Evolutionary conservation across 2,888 invertebrate genomes (phyloP).

Genomic region (Xestia ashworthii): DNA sequence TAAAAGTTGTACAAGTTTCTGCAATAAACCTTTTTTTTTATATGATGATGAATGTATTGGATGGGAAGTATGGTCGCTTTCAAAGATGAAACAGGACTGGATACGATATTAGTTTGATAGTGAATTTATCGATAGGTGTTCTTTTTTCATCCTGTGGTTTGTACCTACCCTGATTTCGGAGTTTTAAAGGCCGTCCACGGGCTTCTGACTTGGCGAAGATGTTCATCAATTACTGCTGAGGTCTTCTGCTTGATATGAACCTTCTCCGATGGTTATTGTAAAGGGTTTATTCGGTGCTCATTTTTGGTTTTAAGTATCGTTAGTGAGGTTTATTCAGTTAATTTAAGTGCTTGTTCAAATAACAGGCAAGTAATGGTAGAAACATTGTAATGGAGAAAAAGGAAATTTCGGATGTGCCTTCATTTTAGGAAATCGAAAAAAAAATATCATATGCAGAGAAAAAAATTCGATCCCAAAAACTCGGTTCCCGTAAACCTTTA

Average conservation of each 20-base stretch:
- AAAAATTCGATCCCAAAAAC: constrained; percentile 26
- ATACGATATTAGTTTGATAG: background rate
- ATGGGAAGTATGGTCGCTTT: background rate
- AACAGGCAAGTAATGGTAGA: background rate
- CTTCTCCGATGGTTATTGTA: too few species aligned
- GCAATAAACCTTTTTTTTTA: too few species aligned
- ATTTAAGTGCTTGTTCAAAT: background rate
- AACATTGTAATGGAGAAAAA: background rate
- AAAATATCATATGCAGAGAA: constrained; percentile 6
- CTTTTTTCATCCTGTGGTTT: too few species aligned
- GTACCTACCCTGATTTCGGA: too few species aligned
- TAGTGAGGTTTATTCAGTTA: background rate
- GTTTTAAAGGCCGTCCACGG: too few species aligned
- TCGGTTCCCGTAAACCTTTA: constrained; percentile 22
- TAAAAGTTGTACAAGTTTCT: too few species aligned
- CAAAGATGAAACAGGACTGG: background rate
- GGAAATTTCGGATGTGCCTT: too few species aligned
- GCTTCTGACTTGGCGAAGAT: too few species aligned
- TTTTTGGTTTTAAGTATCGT: background rate
- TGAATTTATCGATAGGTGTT: background rate
- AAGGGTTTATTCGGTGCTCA: background rate
- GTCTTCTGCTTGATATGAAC: background rate
- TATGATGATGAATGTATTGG: background rate
- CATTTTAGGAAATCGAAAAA: background rate
- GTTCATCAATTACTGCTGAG: background rate